These are phyloP conservation scores for Trilocha varians DNA, from an alignment of 2,888 invertebrate genomes.

Conservation along the genomic window DNA sequence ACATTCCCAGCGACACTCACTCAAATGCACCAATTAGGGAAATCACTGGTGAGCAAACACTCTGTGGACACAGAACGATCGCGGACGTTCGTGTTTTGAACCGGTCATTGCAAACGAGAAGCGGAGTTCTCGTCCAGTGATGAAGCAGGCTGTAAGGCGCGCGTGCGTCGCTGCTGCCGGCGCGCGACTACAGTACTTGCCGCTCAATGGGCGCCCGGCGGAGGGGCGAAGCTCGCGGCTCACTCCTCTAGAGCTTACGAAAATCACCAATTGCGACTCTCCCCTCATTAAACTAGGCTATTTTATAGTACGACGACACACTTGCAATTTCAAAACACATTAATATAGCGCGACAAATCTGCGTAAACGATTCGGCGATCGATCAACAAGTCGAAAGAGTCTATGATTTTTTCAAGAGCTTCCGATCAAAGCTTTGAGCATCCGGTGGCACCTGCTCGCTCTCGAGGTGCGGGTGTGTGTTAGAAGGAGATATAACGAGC, in stretches of 20 bases:
- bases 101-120: slow-evolving; percentile 48
- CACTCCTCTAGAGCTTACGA: slow-evolving; percentile 66
- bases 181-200: slow-evolving; percentile 65
- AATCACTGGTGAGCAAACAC: slow-evolving; percentile 57
- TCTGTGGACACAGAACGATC: slow-evolving; percentile 43
- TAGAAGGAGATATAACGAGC: slow-evolving; percentile 70
- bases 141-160: slow-evolving; percentile 46
- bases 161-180: slow-evolving; percentile 65
- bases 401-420: slow-evolving; percentile 53
- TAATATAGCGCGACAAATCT: slow-evolving; percentile 19
- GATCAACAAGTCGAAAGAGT: slow-evolving; percentile 35
- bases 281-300: slow-evolving; percentile 42
- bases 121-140: slow-evolving; percentile 37
- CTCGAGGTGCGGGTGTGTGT: slow-evolving; percentile 53
- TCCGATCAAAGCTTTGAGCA: slow-evolving; percentile 55
- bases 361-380: slow-evolving; percentile 6
- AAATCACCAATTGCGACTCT: slow-evolving; percentile 64
- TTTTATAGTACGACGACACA: slow-evolving; percentile 31
- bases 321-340: slow-evolving; percentile 25
- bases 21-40: slow-evolving; percentile 61
- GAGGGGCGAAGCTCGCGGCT: slow-evolving; percentile 67
- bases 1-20: slow-evolving; percentile 65
- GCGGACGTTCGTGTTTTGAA: slow-evolving; percentile 43
- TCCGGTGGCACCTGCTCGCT: slow-evolving; percentile 71
- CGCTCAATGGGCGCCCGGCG: slow-evolving; percentile 59